Evolutionary conservation across 2,888 invertebrate genomes (phyloP).

Genomic region (Clitarchus hookeri): DNA sequence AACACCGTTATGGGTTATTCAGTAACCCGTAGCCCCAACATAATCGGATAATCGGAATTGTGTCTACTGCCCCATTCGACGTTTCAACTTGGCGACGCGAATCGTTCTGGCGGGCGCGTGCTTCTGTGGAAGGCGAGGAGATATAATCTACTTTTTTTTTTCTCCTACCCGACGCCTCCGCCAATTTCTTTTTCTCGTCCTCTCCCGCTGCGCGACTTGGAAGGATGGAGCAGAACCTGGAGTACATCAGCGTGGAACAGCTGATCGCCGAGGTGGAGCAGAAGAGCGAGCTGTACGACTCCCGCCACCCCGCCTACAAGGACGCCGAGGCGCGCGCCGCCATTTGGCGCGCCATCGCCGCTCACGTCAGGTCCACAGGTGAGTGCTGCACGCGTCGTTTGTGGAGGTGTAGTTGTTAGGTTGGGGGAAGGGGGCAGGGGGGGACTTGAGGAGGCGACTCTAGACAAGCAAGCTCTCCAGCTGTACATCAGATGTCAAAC

Average conservation of each 20-base stretch:
- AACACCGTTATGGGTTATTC: too few species aligned
- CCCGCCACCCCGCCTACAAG: conserved; percentile 25
- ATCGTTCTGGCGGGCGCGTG: too few species aligned
- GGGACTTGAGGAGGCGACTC: too few species aligned
- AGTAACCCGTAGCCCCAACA: too few species aligned
- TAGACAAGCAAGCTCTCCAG: too few species aligned
- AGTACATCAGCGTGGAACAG: conserved; percentile 22
- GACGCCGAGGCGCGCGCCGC: conserved; percentile 16
- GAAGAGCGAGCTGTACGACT: conserved; percentile 18
- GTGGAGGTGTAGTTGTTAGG: too few species aligned
- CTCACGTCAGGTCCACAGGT: not conserved
- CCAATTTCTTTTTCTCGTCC: not conserved
- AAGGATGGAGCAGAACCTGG: conserved; percentile 2
- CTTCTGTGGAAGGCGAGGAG: too few species aligned
- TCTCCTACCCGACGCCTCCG: not conserved
- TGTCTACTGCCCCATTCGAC: too few species aligned
- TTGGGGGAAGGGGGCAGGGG: too few species aligned
- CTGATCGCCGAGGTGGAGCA: conserved; percentile 22
- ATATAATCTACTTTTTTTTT: not conserved
- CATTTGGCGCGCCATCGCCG: conserved; percentile 15
- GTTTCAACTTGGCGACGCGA: too few species aligned
- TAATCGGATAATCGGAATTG: too few species aligned
- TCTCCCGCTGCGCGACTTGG: not conserved
- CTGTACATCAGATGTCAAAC: too few species aligned
- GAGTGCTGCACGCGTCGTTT: not conserved